Evolutionary conservation across 2,888 invertebrate species (phyloP).

Genomic region (Gonocerus acuteangulatus): DNA sequence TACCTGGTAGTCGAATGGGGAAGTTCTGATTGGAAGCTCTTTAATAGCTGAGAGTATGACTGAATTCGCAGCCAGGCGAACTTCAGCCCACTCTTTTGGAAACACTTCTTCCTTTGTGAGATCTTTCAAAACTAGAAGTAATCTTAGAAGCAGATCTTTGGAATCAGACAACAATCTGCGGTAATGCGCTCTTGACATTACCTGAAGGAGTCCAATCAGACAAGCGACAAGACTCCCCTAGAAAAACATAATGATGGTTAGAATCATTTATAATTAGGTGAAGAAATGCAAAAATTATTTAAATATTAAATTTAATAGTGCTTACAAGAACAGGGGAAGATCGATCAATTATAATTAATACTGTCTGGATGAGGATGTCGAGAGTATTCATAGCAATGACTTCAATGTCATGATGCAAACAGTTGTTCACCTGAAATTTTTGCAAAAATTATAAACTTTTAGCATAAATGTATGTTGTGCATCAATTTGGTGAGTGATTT

Average conservation of each 20-base stretch:
- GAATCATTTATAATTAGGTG: no score
- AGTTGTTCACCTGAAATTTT: slow-evolving; percentile 48
- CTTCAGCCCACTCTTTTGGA: slow-evolving; percentile 82
- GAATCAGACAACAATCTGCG: slow-evolving; percentile 71
- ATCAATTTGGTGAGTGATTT: no score
- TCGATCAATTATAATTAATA: slow-evolving; percentile 70
- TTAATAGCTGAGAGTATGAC: slow-evolving; percentile 76
- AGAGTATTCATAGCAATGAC: slow-evolving; percentile 71
- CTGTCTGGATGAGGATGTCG: slow-evolving; percentile 78
- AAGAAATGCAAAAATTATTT: background rate
- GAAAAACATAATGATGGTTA: slow-evolving; percentile 39
- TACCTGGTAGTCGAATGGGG: slow-evolving; percentile 67
- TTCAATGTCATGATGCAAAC: slow-evolving; percentile 70
- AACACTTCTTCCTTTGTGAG: slow-evolving; percentile 73
- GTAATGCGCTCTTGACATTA: slow-evolving; percentile 82
- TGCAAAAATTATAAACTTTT: no score
- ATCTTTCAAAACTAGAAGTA: slow-evolving; percentile 71
- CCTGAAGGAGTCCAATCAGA: slow-evolving; percentile 72
- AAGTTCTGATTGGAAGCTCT: slow-evolving; percentile 77
- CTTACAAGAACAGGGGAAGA: slow-evolving; percentile 60
- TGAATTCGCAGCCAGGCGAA: slow-evolving; percentile 80
- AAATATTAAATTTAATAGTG: background rate
- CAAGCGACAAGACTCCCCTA: slow-evolving; percentile 81
- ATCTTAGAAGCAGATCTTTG: slow-evolving; percentile 76
- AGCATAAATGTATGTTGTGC: no score